Percentiles rank a stretch among this genome's conserved stretches.
Conservation (phyloP, 92 coral and sea anemone species). For the Virgularia gustaviana region DNA sequence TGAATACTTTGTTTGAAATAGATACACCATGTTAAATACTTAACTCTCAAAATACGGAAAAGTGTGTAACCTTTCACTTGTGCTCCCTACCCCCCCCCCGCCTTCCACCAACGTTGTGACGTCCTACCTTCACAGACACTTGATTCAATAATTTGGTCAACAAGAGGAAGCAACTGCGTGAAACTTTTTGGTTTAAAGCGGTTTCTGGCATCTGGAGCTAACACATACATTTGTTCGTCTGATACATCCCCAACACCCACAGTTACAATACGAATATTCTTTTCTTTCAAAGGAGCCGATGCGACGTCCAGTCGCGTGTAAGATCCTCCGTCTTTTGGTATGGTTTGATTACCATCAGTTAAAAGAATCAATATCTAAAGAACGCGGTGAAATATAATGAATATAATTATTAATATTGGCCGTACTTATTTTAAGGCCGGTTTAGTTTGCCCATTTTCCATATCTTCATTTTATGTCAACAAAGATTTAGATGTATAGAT, state of each 20-base stretch:
- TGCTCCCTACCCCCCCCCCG: too few species aligned
- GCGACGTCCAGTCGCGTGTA: constrained; percentile 18
- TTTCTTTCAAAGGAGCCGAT: constrained; percentile 5
- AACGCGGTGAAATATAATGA: not conserved
- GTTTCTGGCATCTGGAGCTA: constrained; percentile 22
- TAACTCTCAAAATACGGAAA: too few species aligned
- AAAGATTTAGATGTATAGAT: too few species aligned
- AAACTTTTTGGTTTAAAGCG: constrained; percentile 4
- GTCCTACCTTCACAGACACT: constrained; percentile 19
- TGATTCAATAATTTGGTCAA: not conserved
- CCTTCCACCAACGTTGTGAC: too few species aligned
- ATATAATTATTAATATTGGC: not conserved
- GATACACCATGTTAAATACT: not conserved
- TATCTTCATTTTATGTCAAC: too few species aligned
- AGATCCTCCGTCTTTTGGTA: not conserved
- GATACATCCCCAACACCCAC: constrained; percentile 22
- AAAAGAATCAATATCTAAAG: constrained; percentile 20
- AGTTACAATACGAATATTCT: constrained; percentile 25
- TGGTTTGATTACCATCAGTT: constrained; percentile 39
- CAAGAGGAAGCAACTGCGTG: constrained; percentile 2
- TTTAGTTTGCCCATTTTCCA: too few species aligned
- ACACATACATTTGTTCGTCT: constrained; percentile 6
- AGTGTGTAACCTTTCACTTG: too few species aligned
- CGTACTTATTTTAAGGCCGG: too few species aligned
- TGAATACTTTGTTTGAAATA: too few species aligned